Percentiles rank a stretch among this genome's conserved stretches.
phyloP scores from a whole-genome alignment of 2,113 vertebrate genomes.

The Caretta caretta region DNA sequence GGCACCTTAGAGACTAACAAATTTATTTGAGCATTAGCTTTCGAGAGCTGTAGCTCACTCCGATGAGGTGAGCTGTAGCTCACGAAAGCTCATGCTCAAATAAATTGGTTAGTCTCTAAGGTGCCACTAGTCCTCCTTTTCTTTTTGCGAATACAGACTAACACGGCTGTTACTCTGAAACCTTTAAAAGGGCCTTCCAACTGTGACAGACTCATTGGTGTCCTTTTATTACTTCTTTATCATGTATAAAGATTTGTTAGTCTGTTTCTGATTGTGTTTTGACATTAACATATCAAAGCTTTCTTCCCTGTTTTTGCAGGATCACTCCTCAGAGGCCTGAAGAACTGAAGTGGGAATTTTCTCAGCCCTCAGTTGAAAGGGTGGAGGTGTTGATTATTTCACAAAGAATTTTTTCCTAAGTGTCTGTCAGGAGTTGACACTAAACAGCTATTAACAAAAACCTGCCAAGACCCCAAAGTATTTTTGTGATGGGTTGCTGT shows the following conservation, averaged over 20 bases:
- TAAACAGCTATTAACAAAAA: background rate
- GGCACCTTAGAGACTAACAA: no score
- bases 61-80: no score
- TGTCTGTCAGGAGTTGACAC: background rate
- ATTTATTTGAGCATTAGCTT: no score
- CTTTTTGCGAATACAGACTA: no score
- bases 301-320: constrained; percentile 18
- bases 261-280: background rate
- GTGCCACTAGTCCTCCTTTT: no score
- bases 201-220: accelerated
- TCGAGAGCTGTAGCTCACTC: no score
- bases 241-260: background rate
- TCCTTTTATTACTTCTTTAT: background rate
- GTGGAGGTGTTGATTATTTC: background rate
- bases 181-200: background rate
- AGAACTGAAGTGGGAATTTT: constrained; percentile 47
- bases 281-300: background rate
- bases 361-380: constrained; percentile 43
- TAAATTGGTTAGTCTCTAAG: no score
- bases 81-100: no score
- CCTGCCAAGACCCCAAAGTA: background rate
- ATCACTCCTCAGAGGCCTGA: constrained; percentile 30
- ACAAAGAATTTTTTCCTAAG: background rate
- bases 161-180: background rate
- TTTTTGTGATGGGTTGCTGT: background rate